These are phyloP conservation scores for Malurus leucopterus DNA, from an alignment of 2,797 vertebrate species.

Conservation along the genomic window DNA sequence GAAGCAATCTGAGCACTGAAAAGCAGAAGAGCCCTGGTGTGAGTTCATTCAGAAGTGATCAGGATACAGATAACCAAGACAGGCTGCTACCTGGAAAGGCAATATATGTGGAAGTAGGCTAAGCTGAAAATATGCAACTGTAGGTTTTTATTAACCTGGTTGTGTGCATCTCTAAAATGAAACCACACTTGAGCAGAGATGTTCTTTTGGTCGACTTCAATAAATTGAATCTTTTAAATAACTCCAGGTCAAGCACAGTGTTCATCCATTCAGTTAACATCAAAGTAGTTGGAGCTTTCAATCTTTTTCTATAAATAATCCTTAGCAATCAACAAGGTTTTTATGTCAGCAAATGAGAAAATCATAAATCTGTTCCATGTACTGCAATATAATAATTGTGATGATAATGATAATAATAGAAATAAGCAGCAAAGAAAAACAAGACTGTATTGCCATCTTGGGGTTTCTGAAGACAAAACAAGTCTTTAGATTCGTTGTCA, in stretches of 20 bases:
- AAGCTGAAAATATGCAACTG: not conserved
- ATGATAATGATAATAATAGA: not conserved
- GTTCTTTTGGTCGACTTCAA: not conserved
- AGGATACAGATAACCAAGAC: not conserved
- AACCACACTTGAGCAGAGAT: not conserved
- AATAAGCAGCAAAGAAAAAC: conserved; percentile 23
- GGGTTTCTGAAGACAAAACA: conserved; percentile 53
- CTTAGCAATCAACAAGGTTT: not conserved
- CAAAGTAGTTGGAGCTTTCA: not conserved
- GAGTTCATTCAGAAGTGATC: not conserved
- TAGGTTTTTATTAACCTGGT: not conserved
- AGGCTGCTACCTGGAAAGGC: not conserved
- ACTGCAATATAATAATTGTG: not conserved
- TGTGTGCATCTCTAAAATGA: not conserved
- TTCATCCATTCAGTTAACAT: not conserved
- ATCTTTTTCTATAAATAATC: not conserved
- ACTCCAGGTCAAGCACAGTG: not conserved
- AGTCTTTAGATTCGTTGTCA: not conserved
- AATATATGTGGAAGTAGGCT: not conserved
- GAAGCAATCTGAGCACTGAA: not conserved
- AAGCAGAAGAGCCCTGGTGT: not conserved
- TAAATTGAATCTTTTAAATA: not conserved
- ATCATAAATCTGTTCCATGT: not conserved
- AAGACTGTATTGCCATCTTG: conserved; percentile 59
- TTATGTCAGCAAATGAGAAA: conserved; percentile 13